Conservation (phyloP, 2,888 invertebrate genomes). For the Drosophila hamatofila region DNA sequence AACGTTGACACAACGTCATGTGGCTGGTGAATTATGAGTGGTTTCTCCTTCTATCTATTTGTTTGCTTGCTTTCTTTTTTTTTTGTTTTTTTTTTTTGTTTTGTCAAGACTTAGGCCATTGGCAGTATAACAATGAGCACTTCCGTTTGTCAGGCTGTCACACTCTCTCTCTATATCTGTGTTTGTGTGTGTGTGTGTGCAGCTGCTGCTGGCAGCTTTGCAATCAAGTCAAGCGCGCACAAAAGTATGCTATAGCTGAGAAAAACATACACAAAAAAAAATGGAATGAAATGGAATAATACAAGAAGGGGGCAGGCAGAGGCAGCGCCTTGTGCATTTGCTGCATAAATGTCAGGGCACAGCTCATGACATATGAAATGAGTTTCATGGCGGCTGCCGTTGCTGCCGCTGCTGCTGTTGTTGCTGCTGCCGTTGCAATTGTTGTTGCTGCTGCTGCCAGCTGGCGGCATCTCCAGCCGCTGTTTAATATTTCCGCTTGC, state of each 20-base stretch:
- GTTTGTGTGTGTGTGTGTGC: constrained; percentile 7
- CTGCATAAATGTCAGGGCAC: constrained; percentile 69
- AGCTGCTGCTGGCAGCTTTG: constrained; percentile 56
- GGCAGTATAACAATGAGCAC: constrained; percentile 74
- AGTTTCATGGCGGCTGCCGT: constrained; percentile 46
- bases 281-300: neutral
- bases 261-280: neutral
- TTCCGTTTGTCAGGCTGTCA: constrained; percentile 60
- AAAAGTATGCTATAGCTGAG: constrained; percentile 54
- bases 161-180: constrained; percentile 4
- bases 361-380: constrained; percentile 74
- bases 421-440: constrained; percentile 26
- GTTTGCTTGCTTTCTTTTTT: neutral
- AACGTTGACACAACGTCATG: constrained; percentile 77
- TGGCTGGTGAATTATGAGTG: constrained; percentile 73
- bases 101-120: constrained; percentile 58
- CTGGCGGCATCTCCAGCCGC: constrained; percentile 62
- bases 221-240: constrained; percentile 65
- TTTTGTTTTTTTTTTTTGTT: neutral
- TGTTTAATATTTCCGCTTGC: constrained; percentile 80
- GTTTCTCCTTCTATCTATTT: constrained; percentile 16
- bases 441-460: constrained; percentile 44
- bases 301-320: constrained; percentile 4
- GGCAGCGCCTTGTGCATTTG: constrained; percentile 57
- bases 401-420: constrained; percentile 32